phyloP scores from a whole-genome alignment of 2,797 vertebrate genomes.

The Tinamus major region DNA sequence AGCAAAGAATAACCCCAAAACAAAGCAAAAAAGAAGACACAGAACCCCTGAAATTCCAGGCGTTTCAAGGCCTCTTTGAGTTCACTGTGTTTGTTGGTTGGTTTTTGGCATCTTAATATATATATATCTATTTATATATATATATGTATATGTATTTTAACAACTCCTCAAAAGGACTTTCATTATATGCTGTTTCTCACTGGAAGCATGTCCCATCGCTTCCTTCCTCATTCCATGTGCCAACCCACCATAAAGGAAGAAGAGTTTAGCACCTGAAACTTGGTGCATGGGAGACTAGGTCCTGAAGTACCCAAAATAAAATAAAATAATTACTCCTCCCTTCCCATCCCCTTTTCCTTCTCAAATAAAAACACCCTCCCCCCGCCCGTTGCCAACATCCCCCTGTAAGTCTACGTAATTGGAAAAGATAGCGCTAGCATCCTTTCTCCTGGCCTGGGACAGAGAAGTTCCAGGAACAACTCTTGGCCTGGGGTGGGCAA shows the following conservation, averaged over 20 bases:
- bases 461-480: neutral
- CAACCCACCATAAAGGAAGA: neutral
- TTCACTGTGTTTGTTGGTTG: constrained; percentile 41
- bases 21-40: constrained; percentile 45
- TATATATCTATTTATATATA: constrained; percentile 47
- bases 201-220: neutral
- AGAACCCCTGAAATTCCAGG: constrained; percentile 65
- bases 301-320: constrained; percentile 33
- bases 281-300: constrained; percentile 4
- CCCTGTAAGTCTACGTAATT: constrained; percentile 46
- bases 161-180: constrained; percentile 23
- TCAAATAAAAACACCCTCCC: constrained; percentile 35
- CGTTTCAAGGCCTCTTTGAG: constrained; percentile 69
- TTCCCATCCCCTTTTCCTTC: constrained; percentile 2
- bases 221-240: neutral
- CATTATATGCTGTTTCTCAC: neutral
- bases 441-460: constrained; percentile 20
- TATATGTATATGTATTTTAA: neutral
- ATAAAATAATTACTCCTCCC: neutral
- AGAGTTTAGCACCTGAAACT: constrained; percentile 55
- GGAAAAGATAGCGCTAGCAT: constrained; percentile 26
- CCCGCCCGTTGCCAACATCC: constrained; percentile 58
- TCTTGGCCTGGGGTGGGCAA: neutral
- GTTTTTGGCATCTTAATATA: constrained; percentile 69
- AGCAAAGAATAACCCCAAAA: constrained; percentile 36